Evolutionary conservation across 2,113 vertebrate species (phyloP).

Genomic region (Morone chrysops): DNA sequence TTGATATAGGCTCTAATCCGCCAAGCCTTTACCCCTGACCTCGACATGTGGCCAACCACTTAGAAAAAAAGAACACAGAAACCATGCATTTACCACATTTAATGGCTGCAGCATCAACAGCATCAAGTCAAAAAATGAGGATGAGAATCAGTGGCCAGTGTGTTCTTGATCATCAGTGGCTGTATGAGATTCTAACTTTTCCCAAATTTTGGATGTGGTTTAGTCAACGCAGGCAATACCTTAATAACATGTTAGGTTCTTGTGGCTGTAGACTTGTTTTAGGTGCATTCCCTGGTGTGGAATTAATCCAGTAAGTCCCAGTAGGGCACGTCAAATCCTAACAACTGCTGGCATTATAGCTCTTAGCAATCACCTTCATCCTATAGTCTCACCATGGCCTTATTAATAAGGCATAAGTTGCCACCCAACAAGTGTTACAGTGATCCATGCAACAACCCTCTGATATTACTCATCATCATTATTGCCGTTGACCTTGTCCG

Average conservation of each 20-base stretch:
- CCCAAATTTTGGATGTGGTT: not conserved
- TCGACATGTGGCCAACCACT: conserved; percentile 77
- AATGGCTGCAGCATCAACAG: conserved; percentile 11
- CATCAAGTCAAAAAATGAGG: conserved; percentile 23
- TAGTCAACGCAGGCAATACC: conserved; percentile 7
- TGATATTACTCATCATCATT: not conserved
- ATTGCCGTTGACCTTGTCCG: conserved; percentile 14
- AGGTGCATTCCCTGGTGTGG: conserved; percentile 41
- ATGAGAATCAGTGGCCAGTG: not conserved
- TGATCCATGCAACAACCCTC: conserved; percentile 1
- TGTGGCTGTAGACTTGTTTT: conserved; percentile 30
- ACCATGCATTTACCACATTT: conserved; percentile 45
- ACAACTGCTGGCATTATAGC: conserved; percentile 45
- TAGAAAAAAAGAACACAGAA: conserved; percentile 57
- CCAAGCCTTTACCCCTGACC: conserved; percentile 77
- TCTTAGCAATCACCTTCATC: conserved; percentile 47
- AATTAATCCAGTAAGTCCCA: conserved; percentile 68
- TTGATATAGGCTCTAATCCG: conserved; percentile 78
- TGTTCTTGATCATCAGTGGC: conserved; percentile 17
- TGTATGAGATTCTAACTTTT: conserved; percentile 2
- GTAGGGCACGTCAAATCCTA: conserved; percentile 54
- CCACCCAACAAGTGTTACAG: conserved; percentile 20
- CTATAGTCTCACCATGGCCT: conserved; percentile 9
- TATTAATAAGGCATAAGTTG: conserved; percentile 37
- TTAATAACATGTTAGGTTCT: conserved; percentile 35